Conservation (phyloP, 2,797 vertebrate species). For the Spatula versicolor region DNA sequence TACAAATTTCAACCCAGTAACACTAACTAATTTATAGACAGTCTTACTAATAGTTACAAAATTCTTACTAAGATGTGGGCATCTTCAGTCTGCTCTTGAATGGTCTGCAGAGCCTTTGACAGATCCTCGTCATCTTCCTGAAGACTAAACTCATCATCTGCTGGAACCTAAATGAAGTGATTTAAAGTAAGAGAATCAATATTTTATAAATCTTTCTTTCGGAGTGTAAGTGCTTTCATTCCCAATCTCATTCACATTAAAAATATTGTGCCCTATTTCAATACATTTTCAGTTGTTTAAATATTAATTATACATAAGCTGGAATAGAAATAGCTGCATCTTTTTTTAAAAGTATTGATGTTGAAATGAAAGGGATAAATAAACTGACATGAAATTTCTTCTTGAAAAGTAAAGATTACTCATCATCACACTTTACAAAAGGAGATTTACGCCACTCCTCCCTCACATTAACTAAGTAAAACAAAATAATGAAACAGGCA, state of each 20-base stretch:
- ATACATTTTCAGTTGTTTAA: not conserved
- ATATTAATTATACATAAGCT: not conserved
- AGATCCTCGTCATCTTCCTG: constrained; percentile 84
- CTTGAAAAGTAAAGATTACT: not conserved
- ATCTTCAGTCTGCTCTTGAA: constrained; percentile 74
- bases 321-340: not conserved
- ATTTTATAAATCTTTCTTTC: not conserved
- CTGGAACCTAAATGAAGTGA: constrained; percentile 68
- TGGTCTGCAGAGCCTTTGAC: constrained; percentile 72
- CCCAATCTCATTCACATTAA: not conserved
- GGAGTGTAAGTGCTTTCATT: not conserved
- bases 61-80: constrained; percentile 69
- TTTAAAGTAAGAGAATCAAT: not conserved
- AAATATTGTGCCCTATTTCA: not conserved
- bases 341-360: not conserved
- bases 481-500: not conserved
- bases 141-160: constrained; percentile 78
- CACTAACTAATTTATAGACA: not conserved
- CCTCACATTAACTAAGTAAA: not conserved
- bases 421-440: not conserved
- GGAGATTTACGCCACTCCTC: not conserved
- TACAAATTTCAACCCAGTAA: not conserved
- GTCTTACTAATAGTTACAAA: not conserved
- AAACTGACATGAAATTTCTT: not conserved
- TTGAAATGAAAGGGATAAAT: not conserved